Conservation (phyloP, 1,140 invertebrate genomes). For the Cotesia glomerata region DNA sequence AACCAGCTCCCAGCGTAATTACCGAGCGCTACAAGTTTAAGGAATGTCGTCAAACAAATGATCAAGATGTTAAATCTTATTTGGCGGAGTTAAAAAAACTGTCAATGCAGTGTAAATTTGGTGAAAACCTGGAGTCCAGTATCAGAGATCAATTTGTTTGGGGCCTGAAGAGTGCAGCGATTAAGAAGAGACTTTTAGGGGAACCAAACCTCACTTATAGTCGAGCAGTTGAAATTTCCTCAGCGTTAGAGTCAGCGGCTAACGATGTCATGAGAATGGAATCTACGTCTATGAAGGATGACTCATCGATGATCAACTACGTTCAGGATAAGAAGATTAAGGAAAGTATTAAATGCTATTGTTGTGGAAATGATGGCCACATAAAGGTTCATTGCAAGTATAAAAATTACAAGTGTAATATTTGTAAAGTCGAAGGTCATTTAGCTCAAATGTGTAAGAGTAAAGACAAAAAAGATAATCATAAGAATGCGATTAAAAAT, state of each 20-base stretch:
- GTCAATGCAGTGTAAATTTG: slow-evolving; percentile 43
- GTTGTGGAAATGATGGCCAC: no score
- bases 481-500: no score
- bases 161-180: slow-evolving; percentile 36
- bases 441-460: no score
- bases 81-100: slow-evolving; percentile 33
- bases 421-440: no score
- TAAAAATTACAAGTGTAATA: no score
- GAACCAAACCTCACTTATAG: slow-evolving; percentile 39
- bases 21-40: slow-evolving; percentile 49
- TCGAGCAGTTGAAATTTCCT: slow-evolving; percentile 40
- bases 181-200: slow-evolving; percentile 35
- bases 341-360: no score
- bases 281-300: no score
- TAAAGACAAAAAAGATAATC: no score
- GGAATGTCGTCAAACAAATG: slow-evolving; percentile 30
- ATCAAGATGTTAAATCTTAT: slow-evolving; percentile 22
- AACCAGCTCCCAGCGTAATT: slow-evolving; percentile 44
- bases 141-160: slow-evolving; percentile 48
- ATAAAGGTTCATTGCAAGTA: no score
- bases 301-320: no score
- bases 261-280: slow-evolving; percentile 16
- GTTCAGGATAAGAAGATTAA: no score
- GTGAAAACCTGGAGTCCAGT: slow-evolving; percentile 31
- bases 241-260: slow-evolving; percentile 31